Conservation (phyloP, 2,797 vertebrate genomes). For the Fringilla coelebs region DNA sequence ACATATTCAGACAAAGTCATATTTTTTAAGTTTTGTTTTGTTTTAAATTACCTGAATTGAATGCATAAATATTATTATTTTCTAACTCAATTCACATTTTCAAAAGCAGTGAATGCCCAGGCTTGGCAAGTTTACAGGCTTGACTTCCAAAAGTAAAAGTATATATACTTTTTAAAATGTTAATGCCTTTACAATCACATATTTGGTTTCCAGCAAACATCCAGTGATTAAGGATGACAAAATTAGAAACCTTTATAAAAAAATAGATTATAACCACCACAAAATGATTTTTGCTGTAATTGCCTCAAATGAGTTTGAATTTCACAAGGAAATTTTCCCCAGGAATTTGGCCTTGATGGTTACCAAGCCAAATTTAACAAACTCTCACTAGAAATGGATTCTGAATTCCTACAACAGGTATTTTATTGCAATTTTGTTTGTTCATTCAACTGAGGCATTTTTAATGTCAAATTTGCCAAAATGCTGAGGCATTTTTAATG, state of each 20-base stretch:
- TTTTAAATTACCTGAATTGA: background rate
- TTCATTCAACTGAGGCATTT: background rate
- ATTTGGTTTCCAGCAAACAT: background rate
- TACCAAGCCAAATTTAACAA: background rate
- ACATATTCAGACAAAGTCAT: background rate
- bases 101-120: background rate
- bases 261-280: background rate
- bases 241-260: background rate
- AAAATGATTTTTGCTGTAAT: background rate
- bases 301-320: background rate
- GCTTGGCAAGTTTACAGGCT: background rate
- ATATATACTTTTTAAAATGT: background rate
- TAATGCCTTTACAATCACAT: background rate
- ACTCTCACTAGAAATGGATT: background rate
- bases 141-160: background rate
- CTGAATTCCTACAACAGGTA: background rate
- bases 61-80: rapidly evolving
- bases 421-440: background rate
- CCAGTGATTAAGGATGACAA: background rate
- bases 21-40: background rate
- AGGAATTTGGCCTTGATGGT: background rate
- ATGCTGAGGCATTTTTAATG: background rate
- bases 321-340: background rate
- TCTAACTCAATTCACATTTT: background rate
- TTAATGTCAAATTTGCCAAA: background rate